Evolutionary conservation across 37 sponge, comb jelly and placozoan genomes (phyloP), one percentile per base, ranked within the genome.

Genomic region (Oscarella lobularis): DNA sequence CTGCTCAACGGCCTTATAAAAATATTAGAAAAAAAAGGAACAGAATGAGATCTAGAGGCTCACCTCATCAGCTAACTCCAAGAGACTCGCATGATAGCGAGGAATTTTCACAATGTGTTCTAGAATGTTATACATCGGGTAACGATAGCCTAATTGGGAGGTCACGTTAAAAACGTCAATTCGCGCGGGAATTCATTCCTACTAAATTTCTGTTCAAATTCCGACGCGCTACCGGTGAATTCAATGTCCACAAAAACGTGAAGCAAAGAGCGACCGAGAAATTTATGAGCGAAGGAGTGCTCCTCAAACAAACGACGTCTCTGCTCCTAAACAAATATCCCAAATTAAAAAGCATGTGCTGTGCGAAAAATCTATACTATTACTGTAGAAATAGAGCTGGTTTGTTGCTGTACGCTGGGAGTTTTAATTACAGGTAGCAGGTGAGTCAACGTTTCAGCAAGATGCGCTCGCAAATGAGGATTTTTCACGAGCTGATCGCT

Each of bases 161-260:
- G n/a, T n/a, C n/a, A n/a, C n/a, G n/a, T n/a, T n/a, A n/a, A n/a
- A n/a, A n/a, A n/a, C n/a, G n/a, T n/a, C n/a, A n/a, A n/a, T n/a
- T n/a, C 40, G 9, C 29, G 38, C 60, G 30, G 3, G 30, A 66
- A 78, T 48, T 2, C 27, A 40, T 48, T 40, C 85, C 73, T 41
- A 85, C 92, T 70, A 40, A 90, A 93, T 73, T 93, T 93, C 41
- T 87, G 87, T 54, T 93, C 94, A 87, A 93, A 93, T 39, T 87
- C 80, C 83, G 87, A 69, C 31, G 85, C 82, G 35, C 88, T 85
- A 38, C 92, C 95, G 41, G 95, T 88, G 37, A 71, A 72, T 37
- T 95, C 95, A 67, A 87, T 95, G 67, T 95, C 95, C 39, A 91
- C 77, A 73, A 91, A 95, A 3, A 90, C 80, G 38, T 67, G 80